Evolutionary conservation across 2,888 invertebrate species (phyloP).

Genomic region (Cephus pulcher): DNA sequence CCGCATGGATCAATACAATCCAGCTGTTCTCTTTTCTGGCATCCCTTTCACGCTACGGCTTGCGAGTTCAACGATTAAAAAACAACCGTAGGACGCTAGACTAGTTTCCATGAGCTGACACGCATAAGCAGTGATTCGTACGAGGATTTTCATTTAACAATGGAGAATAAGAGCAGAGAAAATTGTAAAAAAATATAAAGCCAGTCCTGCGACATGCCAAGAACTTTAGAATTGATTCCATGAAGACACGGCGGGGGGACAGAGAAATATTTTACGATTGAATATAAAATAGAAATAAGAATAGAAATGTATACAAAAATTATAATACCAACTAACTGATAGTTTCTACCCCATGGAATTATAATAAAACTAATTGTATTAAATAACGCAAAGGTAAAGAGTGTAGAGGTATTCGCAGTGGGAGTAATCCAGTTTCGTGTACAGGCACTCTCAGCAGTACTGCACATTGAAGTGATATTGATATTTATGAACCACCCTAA

Average conservation of each 20-base stretch:
- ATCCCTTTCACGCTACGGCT: constrained; percentile 37
- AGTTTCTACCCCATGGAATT: neutral
- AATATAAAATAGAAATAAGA: neutral
- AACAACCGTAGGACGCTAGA: neutral
- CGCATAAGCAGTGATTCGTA: neutral
- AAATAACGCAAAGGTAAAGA: neutral
- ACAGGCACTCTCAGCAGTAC: neutral
- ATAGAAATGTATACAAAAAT: neutral
- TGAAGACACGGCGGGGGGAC: neutral
- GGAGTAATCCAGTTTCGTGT: constrained; percentile 23
- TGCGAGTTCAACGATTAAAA: neutral
- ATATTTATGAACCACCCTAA: neutral
- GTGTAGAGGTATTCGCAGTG: constrained; percentile 16
- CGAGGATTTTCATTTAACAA: neutral
- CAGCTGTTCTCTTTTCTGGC: constrained; percentile 61
- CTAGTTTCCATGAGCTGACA: neutral
- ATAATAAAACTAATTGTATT: neutral
- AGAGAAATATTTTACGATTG: neutral
- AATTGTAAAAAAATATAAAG: neutral
- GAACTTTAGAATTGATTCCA: neutral
- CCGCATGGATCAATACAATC: constrained; percentile 61
- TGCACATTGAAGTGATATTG: neutral
- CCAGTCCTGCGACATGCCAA: neutral
- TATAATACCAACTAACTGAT: neutral
- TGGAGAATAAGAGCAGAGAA: neutral